Evolutionary conservation across 2,113 vertebrate species (phyloP).

Genomic region (Hydrochoerus hydrochaeris): DNA sequence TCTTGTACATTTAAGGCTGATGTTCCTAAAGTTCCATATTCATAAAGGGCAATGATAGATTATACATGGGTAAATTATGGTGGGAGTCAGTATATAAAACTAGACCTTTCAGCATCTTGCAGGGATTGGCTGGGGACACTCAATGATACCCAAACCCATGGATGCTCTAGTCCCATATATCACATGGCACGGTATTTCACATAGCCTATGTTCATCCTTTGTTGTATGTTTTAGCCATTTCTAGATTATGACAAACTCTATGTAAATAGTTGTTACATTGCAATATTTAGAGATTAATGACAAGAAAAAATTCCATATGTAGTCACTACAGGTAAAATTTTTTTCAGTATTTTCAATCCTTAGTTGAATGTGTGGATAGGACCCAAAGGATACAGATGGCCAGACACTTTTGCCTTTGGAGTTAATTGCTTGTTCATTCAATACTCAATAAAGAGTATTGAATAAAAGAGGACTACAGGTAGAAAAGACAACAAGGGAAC

Average conservation of each 20-base stretch:
- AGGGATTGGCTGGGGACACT: neutral
- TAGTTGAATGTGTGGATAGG: neutral
- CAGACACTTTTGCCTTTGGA: neutral
- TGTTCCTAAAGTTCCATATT: neutral
- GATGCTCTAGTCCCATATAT: neutral
- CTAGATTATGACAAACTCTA: neutral
- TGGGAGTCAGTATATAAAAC: neutral
- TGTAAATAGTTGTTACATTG: neutral
- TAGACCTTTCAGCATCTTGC: neutral
- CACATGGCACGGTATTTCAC: neutral
- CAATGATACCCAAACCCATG: neutral
- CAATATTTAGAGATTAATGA: neutral
- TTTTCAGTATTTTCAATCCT: neutral
- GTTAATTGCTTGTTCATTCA: neutral
- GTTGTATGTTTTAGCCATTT: neutral
- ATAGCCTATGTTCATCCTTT: neutral
- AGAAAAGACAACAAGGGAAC: neutral
- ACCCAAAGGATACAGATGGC: neutral
- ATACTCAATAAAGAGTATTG: neutral
- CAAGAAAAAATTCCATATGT: neutral
- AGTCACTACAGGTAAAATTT: neutral
- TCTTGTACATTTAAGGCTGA: neutral
- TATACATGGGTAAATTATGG: neutral
- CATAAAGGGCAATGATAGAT: neutral
- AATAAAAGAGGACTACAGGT: neutral